These are phyloP conservation scores for Buathra laborator DNA, from an alignment of 2,888 invertebrate genomes.

Conservation along the genomic window DNA sequence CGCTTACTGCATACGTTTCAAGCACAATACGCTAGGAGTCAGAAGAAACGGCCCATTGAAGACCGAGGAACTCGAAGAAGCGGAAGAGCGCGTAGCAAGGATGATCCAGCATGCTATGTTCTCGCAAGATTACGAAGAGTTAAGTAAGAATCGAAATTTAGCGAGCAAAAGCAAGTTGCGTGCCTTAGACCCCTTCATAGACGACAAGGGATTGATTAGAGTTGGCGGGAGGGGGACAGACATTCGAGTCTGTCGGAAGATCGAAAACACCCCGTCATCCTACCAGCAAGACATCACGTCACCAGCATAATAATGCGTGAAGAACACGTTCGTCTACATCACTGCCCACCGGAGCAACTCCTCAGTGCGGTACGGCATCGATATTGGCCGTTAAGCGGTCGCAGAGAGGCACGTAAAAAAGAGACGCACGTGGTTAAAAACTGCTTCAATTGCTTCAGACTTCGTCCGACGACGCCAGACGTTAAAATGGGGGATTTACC, in stretches of 20 bases:
- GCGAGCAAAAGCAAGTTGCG: not conserved
- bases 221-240: constrained; percentile 59
- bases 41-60: not conserved
- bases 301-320: constrained; percentile 44
- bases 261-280: constrained; percentile 57
- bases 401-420: constrained; percentile 52
- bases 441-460: constrained; percentile 55
- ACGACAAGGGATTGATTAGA: constrained; percentile 52
- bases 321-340: constrained; percentile 64
- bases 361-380: constrained; percentile 61
- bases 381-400: constrained; percentile 76
- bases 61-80: not conserved
- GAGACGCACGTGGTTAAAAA: no score
- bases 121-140: not conserved
- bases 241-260: constrained; percentile 41
- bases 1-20: not conserved
- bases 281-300: constrained; percentile 33
- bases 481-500: constrained; percentile 1
- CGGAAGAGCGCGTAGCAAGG: constrained; percentile 3
- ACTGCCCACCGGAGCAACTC: constrained; percentile 70
- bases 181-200: constrained; percentile 51
- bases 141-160: not conserved
- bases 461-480: not conserved
- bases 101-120: not conserved
- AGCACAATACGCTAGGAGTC: not conserved